These are phyloP conservation scores for Platycnemis pennipes DNA, from an alignment of 2,888 invertebrate genomes.

Conservation along the genomic window DNA sequence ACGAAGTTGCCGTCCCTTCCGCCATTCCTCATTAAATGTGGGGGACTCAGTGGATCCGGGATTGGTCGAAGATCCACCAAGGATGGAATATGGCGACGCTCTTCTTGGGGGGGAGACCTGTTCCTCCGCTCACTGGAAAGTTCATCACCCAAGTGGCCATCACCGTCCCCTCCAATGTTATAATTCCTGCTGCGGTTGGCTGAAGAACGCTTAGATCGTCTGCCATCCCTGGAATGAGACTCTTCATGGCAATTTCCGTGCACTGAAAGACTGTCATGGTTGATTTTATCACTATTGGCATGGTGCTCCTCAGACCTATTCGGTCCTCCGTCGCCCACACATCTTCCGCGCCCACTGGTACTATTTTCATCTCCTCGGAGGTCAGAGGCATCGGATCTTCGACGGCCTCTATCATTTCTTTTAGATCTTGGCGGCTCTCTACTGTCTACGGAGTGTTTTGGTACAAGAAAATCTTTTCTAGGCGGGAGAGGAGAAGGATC, in stretches of 20 bases:
- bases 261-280: conserved; percentile 23
- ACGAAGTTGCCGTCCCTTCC: conserved; percentile 41
- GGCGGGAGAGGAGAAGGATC: conserved; percentile 76
- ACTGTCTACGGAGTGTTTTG: conserved; percentile 74
- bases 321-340: conserved; percentile 20
- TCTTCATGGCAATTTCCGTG: conserved; percentile 35
- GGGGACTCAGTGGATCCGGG: conserved; percentile 45
- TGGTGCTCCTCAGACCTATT: background rate
- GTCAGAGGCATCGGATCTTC: conserved; percentile 78
- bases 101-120: conserved; percentile 19
- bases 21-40: conserved; percentile 52
- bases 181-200: conserved; percentile 59
- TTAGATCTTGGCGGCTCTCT: conserved; percentile 70
- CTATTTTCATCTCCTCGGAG: conserved; percentile 73
- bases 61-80: conserved; percentile 45
- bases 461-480: conserved; percentile 75
- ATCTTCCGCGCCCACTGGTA: conserved; percentile 11
- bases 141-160: conserved; percentile 73
- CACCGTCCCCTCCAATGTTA: conserved; percentile 68
- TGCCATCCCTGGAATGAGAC: conserved; percentile 24
- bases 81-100: conserved; percentile 53
- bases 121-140: conserved; percentile 73
- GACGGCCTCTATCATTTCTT: conserved; percentile 75
- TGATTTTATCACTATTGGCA: conserved; percentile 15
- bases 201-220: conserved; percentile 57